These are phyloP conservation scores for Anolis carolinensis DNA, from an alignment of 2,113 vertebrate genomes.

Conservation along the genomic window DNA sequence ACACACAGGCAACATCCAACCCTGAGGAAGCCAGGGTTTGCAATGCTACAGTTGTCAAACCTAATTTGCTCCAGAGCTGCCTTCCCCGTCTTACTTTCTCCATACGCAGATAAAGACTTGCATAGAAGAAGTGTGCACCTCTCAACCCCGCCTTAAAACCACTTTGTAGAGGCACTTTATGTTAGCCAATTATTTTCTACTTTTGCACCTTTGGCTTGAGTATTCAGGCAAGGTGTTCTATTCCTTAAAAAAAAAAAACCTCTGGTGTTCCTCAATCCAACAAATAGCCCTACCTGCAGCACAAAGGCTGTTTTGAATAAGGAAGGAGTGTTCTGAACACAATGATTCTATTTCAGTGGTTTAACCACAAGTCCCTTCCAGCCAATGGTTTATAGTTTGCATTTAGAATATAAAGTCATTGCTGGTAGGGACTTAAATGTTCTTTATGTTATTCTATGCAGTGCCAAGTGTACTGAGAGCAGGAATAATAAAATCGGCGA, in stretches of 20 bases:
- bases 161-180: neutral
- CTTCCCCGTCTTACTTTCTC: slow-evolving; percentile 50
- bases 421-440: neutral
- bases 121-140: neutral
- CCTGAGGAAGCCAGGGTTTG: neutral
- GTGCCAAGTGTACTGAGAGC: too few species aligned
- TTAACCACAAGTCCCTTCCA: too few species aligned
- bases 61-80: slow-evolving; percentile 47
- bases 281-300: neutral
- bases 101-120: slow-evolving; percentile 27
- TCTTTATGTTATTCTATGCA: too few species aligned
- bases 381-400: neutral
- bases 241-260: neutral
- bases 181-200: neutral
- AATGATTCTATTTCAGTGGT: neutral
- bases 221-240: neutral
- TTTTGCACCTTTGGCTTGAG: neutral
- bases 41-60: slow-evolving; percentile 42
- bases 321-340: neutral
- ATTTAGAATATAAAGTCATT: neutral
- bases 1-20: neutral
- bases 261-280: neutral
- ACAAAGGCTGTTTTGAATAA: neutral
- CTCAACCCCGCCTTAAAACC: neutral
- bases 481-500: neutral